Conservation (phyloP, 2,888 invertebrate genomes). For the Caradrina clavipalpis region DNA sequence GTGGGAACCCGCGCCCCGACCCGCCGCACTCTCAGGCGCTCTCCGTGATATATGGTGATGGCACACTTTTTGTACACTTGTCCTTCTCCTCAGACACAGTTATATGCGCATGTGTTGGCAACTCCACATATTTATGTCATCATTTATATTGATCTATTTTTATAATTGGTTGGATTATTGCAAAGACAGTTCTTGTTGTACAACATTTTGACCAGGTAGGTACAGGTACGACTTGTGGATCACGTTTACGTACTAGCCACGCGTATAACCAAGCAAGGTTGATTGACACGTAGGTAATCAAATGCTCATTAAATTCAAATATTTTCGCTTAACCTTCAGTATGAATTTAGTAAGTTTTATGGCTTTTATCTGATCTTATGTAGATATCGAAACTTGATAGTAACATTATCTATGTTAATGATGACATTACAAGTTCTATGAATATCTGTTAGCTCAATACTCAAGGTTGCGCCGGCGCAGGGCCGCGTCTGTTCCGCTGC, state of each 20-base stretch:
- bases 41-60: constrained; percentile 44
- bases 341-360: constrained; percentile 33
- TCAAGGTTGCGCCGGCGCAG: constrained; percentile 37
- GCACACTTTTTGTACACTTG: constrained; percentile 54
- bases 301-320: constrained; percentile 24
- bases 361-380: constrained; percentile 45
- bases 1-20: constrained; percentile 54
- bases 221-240: no score
- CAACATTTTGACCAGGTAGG: no score
- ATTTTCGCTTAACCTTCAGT: constrained; percentile 30
- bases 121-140: not conserved
- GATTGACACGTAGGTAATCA: constrained; percentile 6
- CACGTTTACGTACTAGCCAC: not conserved
- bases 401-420: constrained; percentile 37
- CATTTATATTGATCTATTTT: not conserved
- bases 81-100: constrained; percentile 25
- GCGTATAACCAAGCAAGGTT: constrained; percentile 22
- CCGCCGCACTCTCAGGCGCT: constrained; percentile 20
- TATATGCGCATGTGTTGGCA: not conserved
- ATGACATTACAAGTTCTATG: constrained; percentile 20
- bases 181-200: no score
- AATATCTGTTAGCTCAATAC: constrained; percentile 14
- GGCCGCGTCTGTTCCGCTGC: constrained; percentile 27
- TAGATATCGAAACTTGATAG: constrained; percentile 38
- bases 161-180: not conserved